These are phyloP conservation scores for Eublepharis macularius DNA, from an alignment of 2,113 vertebrate genomes.

Conservation along the genomic window DNA sequence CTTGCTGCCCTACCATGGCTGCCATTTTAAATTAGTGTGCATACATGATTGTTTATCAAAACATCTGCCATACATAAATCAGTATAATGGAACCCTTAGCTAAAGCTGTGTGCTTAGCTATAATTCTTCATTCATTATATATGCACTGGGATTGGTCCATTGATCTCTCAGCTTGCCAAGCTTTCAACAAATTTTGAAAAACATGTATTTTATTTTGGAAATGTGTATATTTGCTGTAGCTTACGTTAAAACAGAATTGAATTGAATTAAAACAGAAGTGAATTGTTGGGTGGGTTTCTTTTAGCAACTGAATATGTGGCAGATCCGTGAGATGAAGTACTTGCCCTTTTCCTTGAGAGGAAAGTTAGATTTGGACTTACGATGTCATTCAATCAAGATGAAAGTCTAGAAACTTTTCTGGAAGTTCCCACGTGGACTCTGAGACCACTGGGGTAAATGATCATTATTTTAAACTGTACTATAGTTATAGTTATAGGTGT, in stretches of 20 bases:
- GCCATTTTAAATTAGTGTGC: neutral
- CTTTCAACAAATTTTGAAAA: slow-evolving; percentile 28
- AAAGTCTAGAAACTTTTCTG: neutral
- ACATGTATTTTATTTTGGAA: neutral
- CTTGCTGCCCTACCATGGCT: neutral
- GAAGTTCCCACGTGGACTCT: neutral
- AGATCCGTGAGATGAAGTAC: neutral
- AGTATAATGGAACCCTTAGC: neutral
- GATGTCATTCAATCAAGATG: neutral
- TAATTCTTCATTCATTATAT: neutral
- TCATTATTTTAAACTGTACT: neutral
- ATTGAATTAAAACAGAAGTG: too few species aligned
- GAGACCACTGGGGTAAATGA: too few species aligned
- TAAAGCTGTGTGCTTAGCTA: too few species aligned
- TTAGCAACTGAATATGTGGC: neutral
- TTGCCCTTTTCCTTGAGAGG: neutral
- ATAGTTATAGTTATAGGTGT: neutral
- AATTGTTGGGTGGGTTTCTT: neutral
- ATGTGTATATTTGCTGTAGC: neutral
- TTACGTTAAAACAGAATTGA: neutral
- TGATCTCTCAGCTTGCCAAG: neutral
- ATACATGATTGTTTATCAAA: neutral
- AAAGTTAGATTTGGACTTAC: neutral
- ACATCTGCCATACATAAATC: neutral
- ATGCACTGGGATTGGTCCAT: neutral